Conservation (phyloP, 1,140 invertebrate genomes). For the Oreohelix idahoensis region DNA sequence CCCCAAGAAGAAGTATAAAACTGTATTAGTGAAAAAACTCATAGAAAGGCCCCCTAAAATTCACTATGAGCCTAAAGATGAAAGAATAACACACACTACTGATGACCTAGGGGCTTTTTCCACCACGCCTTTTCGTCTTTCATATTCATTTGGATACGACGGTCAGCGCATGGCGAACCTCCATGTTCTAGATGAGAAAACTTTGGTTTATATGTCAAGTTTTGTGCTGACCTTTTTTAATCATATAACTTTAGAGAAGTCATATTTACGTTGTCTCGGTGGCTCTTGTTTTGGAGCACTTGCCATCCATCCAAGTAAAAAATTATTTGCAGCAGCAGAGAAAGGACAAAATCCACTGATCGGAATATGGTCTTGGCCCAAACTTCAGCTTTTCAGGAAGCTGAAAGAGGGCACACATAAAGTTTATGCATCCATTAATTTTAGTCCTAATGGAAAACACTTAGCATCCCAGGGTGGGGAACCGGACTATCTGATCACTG, state of each 20-base stretch:
- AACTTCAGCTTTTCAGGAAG: conserved; percentile 80
- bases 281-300: conserved; percentile 40
- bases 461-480: conserved; percentile 85
- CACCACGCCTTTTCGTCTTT: background rate
- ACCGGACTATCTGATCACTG: conserved; percentile 86
- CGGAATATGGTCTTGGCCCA: conserved; percentile 75
- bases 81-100: conserved; percentile 1
- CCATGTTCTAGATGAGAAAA: conserved; percentile 27
- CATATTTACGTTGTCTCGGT: conserved; percentile 30
- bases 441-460: conserved; percentile 83
- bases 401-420: conserved; percentile 81
- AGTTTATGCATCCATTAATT: conserved; percentile 82
- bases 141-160: conserved; percentile 33
- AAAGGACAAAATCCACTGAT: conserved; percentile 37
- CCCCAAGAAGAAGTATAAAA: conserved; percentile 20
- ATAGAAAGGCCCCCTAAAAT: conserved; percentile 34
- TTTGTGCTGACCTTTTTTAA: conserved; percentile 30
- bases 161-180: conserved; percentile 32
- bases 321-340: conserved; percentile 42
- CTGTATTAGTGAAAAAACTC: conserved; percentile 27
- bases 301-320: conserved; percentile 30
- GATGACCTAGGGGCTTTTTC: background rate
- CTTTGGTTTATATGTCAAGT: conserved; percentile 33
- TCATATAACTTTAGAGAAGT: conserved; percentile 22
- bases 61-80: conserved; percentile 1